Conservation (phyloP, 2,113 vertebrate genomes). For the Bos javanicus region DNA sequence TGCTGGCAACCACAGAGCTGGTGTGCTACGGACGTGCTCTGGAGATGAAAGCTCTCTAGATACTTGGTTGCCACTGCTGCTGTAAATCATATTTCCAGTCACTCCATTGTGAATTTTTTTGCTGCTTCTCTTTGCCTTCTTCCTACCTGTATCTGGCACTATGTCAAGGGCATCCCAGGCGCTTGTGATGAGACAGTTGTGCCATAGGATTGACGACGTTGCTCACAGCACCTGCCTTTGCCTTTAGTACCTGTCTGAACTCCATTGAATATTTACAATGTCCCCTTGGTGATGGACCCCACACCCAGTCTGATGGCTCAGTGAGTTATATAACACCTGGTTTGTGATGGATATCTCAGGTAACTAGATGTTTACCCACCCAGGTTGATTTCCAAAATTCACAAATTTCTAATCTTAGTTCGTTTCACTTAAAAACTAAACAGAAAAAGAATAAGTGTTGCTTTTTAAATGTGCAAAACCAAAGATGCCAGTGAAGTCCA, state of each 20-base stretch:
- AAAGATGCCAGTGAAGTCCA: background rate
- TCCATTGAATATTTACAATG: background rate
- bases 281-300: background rate
- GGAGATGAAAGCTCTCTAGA: background rate
- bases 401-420: slow-evolving; percentile 1
- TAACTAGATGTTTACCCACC: background rate
- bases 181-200: background rate
- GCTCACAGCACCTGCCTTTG: background rate
- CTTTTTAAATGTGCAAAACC: background rate
- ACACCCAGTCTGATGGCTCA: background rate
- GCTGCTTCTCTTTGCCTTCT: background rate
- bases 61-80: background rate
- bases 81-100: background rate
- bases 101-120: background rate
- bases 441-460: background rate
- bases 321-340: background rate
- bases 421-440: background rate
- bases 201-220: background rate
- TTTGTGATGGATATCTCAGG: background rate
- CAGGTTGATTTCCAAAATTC: background rate
- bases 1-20: background rate
- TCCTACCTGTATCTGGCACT: background rate
- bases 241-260: background rate
- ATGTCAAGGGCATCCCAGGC: background rate
- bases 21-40: fast-evolving